Evolutionary conservation across 2,113 vertebrate genomes (phyloP).

Genomic region (Coreoperca whiteheadi): DNA sequence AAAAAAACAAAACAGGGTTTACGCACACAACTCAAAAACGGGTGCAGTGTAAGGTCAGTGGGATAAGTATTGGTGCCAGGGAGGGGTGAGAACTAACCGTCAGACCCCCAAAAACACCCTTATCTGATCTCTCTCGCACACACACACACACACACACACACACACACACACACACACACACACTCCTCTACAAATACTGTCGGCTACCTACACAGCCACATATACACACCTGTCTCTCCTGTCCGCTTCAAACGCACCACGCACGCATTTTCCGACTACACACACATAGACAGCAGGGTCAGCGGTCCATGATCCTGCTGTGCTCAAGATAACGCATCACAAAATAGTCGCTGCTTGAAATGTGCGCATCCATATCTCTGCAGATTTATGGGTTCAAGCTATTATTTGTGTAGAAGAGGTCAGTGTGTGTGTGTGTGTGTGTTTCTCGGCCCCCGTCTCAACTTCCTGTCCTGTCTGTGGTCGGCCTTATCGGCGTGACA

Average conservation of each 20-base stretch:
- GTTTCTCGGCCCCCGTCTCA: conserved; percentile 64
- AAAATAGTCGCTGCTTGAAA: conserved; percentile 1
- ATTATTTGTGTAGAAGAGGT: conserved; percentile 61
- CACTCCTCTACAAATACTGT: not conserved
- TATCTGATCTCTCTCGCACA: conserved; percentile 56
- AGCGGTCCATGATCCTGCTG: conserved; percentile 11
- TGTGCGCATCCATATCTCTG: conserved; percentile 41
- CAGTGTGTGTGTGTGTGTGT: conserved; percentile 40
- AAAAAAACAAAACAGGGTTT: not conserved
- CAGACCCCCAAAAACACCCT: conserved; percentile 26
- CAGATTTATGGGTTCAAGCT: conserved; percentile 58
- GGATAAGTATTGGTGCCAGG: conserved; percentile 58
- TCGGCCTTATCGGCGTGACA: conserved; percentile 72
- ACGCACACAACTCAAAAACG: not conserved
- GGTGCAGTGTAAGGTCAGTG: conserved; percentile 60
- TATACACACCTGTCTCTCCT: conserved; percentile 4
- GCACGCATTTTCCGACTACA: not conserved
- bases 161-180: conserved; percentile 4
- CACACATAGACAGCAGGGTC: not conserved
- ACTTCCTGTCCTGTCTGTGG: conserved; percentile 81
- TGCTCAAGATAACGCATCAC: conserved; percentile 38
- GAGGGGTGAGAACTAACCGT: conserved; percentile 27
- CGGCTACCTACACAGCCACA: not conserved
- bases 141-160: conserved; percentile 6
- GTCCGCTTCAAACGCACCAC: not conserved